Base-by-base conservation (phyloP, 30 jellyfish, hydroid and myxozoan species). In the Aurelia sp. region DNA sequence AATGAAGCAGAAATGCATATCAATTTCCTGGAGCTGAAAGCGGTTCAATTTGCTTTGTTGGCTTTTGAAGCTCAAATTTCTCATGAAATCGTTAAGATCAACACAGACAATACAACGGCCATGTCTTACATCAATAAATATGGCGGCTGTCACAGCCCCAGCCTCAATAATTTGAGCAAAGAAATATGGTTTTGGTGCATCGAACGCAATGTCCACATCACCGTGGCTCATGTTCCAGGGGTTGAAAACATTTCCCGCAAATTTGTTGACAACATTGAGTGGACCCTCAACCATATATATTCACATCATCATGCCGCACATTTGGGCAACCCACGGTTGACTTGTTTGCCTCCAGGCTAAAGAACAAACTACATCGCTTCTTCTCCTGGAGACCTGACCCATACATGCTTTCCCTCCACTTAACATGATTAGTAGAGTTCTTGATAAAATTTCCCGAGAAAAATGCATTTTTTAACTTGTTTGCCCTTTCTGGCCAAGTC, bases 151-250 rank as follows among this genome's bases (percentile, higher is more conserved):
- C 65, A 21, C 8, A 71, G 48, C 48, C 21, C 31, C 4, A 4
- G 16, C 18, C 48, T 48, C 24, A 73, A 73, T 48, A 31, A 73
- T 47, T 48, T 73, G n/a, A 47, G 70, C 69, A 44, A 60, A 50
- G 31, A 44, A 73, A 71, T 40, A 0, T 73, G 84, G 84, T 35
- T 48, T 18, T 73, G 84, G 69, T 73, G 84, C n/a, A 73, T 73
- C 1, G 70, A 44, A 30, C 31, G 61, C 3, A 48, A 44, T 5
- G 17, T 73, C 12, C 35, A 44, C 5, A 13, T 73, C 3, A 73
- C 47, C 7, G 84, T 70, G 2, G 30, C 61, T 48, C 70, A 73
- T 20, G 61, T 73, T 33, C 69, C 84, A 3, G 70, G 84, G 9
- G 33, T 48, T 30, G 41, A 18, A 1, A 48, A 73, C n/a, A 48